phyloP scores from a whole-genome alignment of 2,113 vertebrate species.

The Mormoops blainvillei region DNA sequence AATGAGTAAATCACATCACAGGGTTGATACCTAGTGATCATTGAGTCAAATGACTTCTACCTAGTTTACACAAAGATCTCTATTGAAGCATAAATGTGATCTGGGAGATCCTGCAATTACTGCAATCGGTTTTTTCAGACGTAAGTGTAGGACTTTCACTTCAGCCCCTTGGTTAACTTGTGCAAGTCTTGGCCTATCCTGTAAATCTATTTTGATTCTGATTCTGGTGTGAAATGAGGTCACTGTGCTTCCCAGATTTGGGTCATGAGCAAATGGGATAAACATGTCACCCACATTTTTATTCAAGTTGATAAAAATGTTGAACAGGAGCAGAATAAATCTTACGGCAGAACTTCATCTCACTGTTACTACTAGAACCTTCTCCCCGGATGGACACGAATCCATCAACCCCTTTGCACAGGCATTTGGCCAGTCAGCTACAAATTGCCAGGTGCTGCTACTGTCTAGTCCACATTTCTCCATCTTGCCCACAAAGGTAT shows the following conservation, averaged over 20 bases:
- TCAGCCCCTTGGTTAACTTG: slow-evolving; percentile 27
- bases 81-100: neutral
- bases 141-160: neutral
- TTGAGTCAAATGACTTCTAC: neutral
- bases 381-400: neutral
- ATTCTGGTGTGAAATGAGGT: slow-evolving; percentile 61
- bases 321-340: neutral
- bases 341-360: neutral
- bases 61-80: neutral
- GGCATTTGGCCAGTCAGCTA: neutral
- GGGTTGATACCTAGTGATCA: too few relatives aligned
- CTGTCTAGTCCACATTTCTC: neutral
- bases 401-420: neutral
- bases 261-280: slow-evolving; percentile 57
- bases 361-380: neutral
- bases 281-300: slow-evolving; percentile 31
- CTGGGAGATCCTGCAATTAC: neutral
- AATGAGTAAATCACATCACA: neutral
- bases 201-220: neutral
- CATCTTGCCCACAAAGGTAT: neutral
- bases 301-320: neutral
- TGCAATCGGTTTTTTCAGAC: neutral
- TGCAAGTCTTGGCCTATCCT: neutral
- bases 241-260: slow-evolving; percentile 57
- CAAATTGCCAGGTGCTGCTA: neutral